phyloP scores from a whole-genome alignment of 2,888 invertebrate species.

The Agonopterix alstromeriana region DNA sequence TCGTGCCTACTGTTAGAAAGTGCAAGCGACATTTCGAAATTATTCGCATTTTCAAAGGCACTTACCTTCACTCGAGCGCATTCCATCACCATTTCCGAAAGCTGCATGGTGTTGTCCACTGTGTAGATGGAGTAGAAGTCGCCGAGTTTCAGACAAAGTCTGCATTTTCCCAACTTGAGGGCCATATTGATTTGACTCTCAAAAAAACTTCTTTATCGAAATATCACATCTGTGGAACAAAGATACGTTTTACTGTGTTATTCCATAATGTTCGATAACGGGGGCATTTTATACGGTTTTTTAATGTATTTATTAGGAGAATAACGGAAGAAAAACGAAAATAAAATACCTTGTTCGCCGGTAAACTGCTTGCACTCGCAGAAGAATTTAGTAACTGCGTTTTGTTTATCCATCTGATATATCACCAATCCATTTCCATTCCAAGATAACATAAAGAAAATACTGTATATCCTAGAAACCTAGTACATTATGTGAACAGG shows the following conservation, averaged over 20 bases:
- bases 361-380: constrained; percentile 26
- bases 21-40: neutral
- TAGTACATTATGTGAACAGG: too few species aligned
- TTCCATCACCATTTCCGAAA: constrained; percentile 73
- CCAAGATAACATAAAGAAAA: too few species aligned
- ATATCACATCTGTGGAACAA: constrained; percentile 32
- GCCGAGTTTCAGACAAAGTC: constrained; percentile 72
- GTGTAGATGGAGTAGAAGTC: constrained; percentile 74
- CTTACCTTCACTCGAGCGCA: constrained; percentile 66
- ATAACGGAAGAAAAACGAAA: constrained; percentile 2
- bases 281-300: too few species aligned
- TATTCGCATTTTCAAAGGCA: neutral
- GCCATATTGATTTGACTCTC: constrained; percentile 70
- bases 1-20: neutral
- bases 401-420: constrained; percentile 6
- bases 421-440: neutral
- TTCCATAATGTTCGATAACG: too few species aligned
- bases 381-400: constrained; percentile 2
- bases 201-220: constrained; percentile 19
- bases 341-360: constrained; percentile 25
- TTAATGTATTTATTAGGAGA: too few species aligned
- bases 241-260: neutral
- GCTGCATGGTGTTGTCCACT: constrained; percentile 63
- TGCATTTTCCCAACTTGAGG: constrained; percentile 73
- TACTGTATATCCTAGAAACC: too few species aligned